phyloP scores from a whole-genome alignment of 1,140 invertebrate genomes.

The Triops longicaudatus region DNA sequence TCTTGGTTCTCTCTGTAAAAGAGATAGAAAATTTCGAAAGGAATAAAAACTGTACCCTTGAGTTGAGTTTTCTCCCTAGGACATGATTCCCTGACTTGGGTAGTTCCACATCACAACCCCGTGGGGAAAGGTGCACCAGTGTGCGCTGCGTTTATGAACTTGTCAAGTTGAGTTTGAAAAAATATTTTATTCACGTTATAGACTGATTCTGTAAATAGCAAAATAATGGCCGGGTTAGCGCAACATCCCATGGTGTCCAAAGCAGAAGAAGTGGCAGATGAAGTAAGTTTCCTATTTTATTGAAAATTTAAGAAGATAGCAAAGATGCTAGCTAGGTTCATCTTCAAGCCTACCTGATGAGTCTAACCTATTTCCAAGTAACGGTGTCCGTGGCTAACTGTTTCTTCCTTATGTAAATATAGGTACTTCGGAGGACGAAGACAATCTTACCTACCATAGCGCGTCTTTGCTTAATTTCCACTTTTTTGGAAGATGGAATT shows the following conservation, averaged over 20 bases:
- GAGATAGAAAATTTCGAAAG: neutral
- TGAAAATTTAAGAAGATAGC: conserved; percentile 36
- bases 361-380: conserved; percentile 38
- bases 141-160: neutral
- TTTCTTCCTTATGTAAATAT: conserved; percentile 33
- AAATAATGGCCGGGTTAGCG: conserved; percentile 26
- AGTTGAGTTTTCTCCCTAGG: neutral
- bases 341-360: conserved; percentile 40
- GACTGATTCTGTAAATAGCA: neutral
- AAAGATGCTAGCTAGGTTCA: conserved; percentile 27
- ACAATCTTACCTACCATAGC: conserved; percentile 90
- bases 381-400: conserved; percentile 17
- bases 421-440: conserved; percentile 89
- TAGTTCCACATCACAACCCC: conserved; percentile 14
- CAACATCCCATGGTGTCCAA: conserved; percentile 58
- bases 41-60: neutral
- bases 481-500: conserved; percentile 97
- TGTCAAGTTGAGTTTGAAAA: neutral
- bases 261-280: conserved; percentile 89
- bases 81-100: neutral
- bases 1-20: neutral
- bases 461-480: conserved; percentile 93
- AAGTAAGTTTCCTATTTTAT: conserved; percentile 53
- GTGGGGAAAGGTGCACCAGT: conserved; percentile 13
- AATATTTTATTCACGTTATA: neutral